Evolutionary conservation across 2,888 invertebrate species (phyloP).

Genomic region (Auanema freiburgensis): DNA sequence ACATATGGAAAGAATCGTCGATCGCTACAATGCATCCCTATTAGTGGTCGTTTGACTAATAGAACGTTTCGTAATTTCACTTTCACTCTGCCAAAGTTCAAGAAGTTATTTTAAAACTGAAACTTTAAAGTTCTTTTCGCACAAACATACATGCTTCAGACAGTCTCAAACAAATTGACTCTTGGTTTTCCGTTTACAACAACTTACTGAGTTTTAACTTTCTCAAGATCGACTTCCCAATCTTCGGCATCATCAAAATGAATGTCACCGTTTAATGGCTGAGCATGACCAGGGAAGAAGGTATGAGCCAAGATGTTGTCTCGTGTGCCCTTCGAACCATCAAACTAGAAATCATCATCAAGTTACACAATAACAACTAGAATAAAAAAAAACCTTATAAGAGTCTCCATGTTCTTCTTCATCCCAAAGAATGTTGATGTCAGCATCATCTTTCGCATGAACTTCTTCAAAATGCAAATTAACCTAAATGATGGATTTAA

Average conservation of each 20-base stretch:
- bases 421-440: conserved; percentile 78
- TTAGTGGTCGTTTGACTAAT: background rate
- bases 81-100: background rate
- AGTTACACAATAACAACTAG: conserved; percentile 5
- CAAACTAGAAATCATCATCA: conserved; percentile 46
- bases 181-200: no score
- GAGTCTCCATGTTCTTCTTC: conserved; percentile 64
- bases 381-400: conserved; percentile 29
- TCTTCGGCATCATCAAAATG: conserved; percentile 63
- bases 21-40: conserved; percentile 12
- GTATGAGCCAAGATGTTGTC: conserved; percentile 64
- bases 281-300: conserved; percentile 61
- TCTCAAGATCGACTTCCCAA: conserved; percentile 43
- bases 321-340: conserved; percentile 43
- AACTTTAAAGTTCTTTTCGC: no score
- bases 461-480: conserved; percentile 62
- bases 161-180: no score
- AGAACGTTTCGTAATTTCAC: background rate
- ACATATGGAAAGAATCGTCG: conserved; percentile 65
- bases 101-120: background rate
- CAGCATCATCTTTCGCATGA: conserved; percentile 71
- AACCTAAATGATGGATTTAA: conserved; percentile 66
- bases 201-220: conserved; percentile 19
- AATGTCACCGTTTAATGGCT: conserved; percentile 63
- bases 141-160: no score